Evolutionary conservation across 2,888 invertebrate species (phyloP).

Genomic region (Xestia ashworthii): DNA sequence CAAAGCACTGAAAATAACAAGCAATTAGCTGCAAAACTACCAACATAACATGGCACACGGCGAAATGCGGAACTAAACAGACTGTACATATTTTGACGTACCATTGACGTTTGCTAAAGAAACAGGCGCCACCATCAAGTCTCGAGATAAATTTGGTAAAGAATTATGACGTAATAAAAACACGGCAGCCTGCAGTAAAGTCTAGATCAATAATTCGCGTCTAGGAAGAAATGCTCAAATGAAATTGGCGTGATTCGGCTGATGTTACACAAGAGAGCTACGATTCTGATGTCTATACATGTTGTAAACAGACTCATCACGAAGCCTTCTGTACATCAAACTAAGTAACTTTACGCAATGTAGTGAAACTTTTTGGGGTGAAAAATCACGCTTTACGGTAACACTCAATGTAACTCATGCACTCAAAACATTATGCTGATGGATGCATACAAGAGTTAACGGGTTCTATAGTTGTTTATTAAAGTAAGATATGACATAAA

Average conservation of each 20-base stretch:
- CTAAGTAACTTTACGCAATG: too few species aligned
- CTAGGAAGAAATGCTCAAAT: conserved; percentile 10
- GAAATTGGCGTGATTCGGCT: not conserved
- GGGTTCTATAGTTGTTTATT: too few species aligned
- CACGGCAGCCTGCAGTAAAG: conserved; percentile 49
- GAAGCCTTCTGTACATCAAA: too few species aligned
- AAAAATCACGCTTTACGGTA: too few species aligned
- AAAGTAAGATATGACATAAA: too few species aligned
- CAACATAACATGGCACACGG: conserved; percentile 13
- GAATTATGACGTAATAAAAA: conserved; percentile 37
- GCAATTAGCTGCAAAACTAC: conserved; percentile 43
- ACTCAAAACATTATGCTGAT: too few species aligned
- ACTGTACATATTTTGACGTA: not conserved
- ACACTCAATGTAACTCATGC: too few species aligned
- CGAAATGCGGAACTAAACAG: not conserved
- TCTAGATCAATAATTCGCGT: conserved; percentile 43
- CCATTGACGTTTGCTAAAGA: not conserved
- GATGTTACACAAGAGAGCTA: not conserved
- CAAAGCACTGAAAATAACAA: conserved; percentile 44
- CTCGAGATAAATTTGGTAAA: conserved; percentile 4
- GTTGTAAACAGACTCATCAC: too few species aligned
- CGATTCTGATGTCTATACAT: not conserved
- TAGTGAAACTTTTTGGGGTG: too few species aligned
- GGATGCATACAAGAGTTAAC: too few species aligned
- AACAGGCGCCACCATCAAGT: conserved; percentile 7